Evolutionary conservation across 2,888 invertebrate species (phyloP).

Genomic region (Rotaria sp.): DNA sequence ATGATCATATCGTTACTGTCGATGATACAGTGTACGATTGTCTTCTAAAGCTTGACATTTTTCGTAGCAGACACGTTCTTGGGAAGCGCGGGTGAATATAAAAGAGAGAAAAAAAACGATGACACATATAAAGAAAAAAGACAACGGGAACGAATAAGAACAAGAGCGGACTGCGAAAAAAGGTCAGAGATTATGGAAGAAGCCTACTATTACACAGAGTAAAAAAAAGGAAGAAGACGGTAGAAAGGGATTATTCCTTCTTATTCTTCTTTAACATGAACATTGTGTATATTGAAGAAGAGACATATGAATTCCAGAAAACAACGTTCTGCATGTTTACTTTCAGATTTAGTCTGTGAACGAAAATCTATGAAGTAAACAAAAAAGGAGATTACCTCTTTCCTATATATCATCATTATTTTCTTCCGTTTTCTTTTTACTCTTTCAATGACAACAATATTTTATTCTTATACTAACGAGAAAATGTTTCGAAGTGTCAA

Average conservation of each 20-base stretch:
- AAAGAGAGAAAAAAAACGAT: not conserved
- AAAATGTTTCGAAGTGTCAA: too few relatives aligned
- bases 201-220: not conserved
- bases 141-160: not conserved
- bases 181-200: constrained; percentile 24
- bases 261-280: not conserved
- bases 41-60: constrained; percentile 23
- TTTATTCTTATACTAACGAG: too few relatives aligned
- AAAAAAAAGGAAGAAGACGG: not conserved
- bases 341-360: not conserved
- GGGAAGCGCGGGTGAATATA: not conserved
- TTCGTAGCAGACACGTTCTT: constrained; percentile 4
- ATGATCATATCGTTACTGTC: not conserved
- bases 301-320: not conserved
- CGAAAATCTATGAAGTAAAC: not conserved
- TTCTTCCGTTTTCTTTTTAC: not conserved
- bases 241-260: not conserved
- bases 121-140: not conserved
- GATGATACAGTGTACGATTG: not conserved
- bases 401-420: not conserved
- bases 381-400: not conserved
- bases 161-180: not conserved
- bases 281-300: not conserved
- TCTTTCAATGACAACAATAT: too few relatives aligned
- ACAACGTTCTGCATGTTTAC: not conserved